Base-by-base conservation (phyloP, 2,113 vertebrate species). In the Acinonyx jubatus region DNA sequence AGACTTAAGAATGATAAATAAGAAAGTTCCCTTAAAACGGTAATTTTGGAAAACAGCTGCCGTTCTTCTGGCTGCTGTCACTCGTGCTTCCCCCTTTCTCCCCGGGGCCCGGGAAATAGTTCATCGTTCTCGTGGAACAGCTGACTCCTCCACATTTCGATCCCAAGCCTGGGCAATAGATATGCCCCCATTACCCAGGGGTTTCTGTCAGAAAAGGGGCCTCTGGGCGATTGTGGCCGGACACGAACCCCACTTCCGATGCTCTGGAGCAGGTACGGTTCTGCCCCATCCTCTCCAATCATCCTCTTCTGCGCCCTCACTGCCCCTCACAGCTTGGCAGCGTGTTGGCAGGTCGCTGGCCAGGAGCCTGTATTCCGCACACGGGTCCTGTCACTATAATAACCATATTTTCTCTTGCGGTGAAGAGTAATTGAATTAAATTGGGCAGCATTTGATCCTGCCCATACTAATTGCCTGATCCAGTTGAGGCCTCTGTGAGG, bases 371-470 rank as follows among this genome's bases (percentile, higher is more conserved):
- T 87, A 65, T 76, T 96, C 82, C 38, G 95, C 95, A 76, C 52
- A 55, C 68, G 92, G 89, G 74, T 55, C 86, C 86, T 94, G 16
- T 94, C 83, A 61, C 76, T 90, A 18, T 84, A 95, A 94, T 94
- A 84, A 96, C 96, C 88, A 2, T 68, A 73, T 88, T 97, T 97
- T 96, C 92, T 97, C 92, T 91, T 82, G 94, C 6, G 4, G 84
- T 57, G 27, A 88, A 85, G 68, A 83, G 87, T 97, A 98, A 98
- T 96, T 96, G 97, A 93, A 97, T 97, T 96, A 96, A 98, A 96
- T 93, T 87, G 87, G 69, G 86, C 61, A 38, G 90, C 84, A 96
- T 94, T 95, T 92, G 94, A 91, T 95, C 91, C 96, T 88, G 90
- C 84, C 83, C 87, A 55, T 74, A 71, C 82, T 90, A 96, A 96